Percentiles rank a stretch among this genome's conserved stretches.
Evolutionary conservation across 2,113 vertebrate species (phyloP).

Genomic region (Tragelaphus buxtoni): DNA sequence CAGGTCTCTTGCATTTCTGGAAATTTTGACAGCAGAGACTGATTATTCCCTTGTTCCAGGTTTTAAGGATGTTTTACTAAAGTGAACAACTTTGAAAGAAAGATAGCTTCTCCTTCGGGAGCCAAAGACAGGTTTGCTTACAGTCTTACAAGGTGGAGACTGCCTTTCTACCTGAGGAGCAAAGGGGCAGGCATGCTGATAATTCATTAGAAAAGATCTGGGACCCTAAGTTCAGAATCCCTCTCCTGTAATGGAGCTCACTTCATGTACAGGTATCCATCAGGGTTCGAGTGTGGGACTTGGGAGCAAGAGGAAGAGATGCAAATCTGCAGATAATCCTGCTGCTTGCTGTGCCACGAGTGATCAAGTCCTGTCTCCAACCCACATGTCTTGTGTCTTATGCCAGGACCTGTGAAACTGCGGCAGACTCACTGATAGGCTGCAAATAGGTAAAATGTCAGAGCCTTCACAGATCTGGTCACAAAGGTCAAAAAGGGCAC

Average conservation of each 20-base stretch:
- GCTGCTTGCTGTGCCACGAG: neutral
- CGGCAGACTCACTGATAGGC: neutral
- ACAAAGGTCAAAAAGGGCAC: neutral
- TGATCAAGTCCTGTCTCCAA: neutral
- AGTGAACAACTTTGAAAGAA: neutral
- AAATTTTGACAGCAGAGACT: neutral
- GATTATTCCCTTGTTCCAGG: neutral
- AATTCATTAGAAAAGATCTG: neutral
- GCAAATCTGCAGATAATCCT: neutral
- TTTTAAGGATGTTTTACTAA: conserved; percentile 14
- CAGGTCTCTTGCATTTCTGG: neutral
- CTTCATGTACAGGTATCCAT: neutral
- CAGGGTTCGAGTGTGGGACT: neutral
- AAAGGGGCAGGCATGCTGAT: neutral
- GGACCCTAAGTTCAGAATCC: neutral
- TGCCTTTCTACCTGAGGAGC: neutral
- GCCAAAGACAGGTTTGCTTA: neutral
- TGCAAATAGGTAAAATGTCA: neutral
- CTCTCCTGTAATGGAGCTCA: neutral
- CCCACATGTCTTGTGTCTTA: neutral
- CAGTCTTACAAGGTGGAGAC: neutral
- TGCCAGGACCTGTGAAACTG: neutral
- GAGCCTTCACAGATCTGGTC: neutral
- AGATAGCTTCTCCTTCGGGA: neutral
- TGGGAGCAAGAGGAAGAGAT: neutral